These are phyloP conservation scores for Clangula hyemalis DNA, from an alignment of 2,797 vertebrate species.

Conservation along the genomic window DNA sequence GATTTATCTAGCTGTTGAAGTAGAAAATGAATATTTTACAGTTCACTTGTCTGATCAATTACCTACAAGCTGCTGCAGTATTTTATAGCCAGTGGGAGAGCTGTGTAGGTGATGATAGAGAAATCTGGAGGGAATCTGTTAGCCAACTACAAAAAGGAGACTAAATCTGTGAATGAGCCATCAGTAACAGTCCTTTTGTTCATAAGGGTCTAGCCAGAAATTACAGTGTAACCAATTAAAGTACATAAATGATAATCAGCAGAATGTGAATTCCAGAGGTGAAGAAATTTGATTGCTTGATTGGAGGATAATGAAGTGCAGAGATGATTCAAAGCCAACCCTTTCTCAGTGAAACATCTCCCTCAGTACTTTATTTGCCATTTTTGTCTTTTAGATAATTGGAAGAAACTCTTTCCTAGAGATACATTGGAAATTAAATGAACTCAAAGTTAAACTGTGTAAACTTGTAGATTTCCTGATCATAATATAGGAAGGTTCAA, in stretches of 20 bases:
- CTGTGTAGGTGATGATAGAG: conserved; percentile 88
- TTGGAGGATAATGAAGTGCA: conserved; percentile 81
- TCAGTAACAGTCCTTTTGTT: conserved; percentile 79
- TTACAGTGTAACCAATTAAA: conserved; percentile 88
- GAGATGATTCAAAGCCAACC: conserved; percentile 79
- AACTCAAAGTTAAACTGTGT: conserved; percentile 22
- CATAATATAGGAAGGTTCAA: background rate
- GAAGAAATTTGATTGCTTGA: conserved; percentile 82
- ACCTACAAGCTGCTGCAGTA: conserved; percentile 99
- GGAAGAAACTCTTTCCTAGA: conserved; percentile 53
- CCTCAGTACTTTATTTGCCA: conserved; percentile 53
- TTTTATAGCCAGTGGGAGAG: conserved; percentile 92
- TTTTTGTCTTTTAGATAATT: conserved; percentile 67
- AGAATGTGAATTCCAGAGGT: conserved; percentile 85
- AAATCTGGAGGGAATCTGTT: conserved; percentile 86
- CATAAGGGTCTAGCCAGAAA: conserved; percentile 77
- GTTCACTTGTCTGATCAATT: conserved; percentile 99
- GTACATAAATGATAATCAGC: conserved; percentile 85
- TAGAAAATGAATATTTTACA: conserved; percentile 99
- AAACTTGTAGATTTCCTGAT: background rate
- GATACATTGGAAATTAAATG: conserved; percentile 55
- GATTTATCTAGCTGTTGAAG: conserved; percentile 99
- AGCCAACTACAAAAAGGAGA: conserved; percentile 78
- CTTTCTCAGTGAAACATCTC: conserved; percentile 45
- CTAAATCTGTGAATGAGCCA: conserved; percentile 79